A percentile compares a stretch with the other conserved stretches of the same genome.
These are phyloP conservation scores for Brotula barbata DNA, from an alignment of 2,797 vertebrate genomes.

Conservation along the genomic window DNA sequence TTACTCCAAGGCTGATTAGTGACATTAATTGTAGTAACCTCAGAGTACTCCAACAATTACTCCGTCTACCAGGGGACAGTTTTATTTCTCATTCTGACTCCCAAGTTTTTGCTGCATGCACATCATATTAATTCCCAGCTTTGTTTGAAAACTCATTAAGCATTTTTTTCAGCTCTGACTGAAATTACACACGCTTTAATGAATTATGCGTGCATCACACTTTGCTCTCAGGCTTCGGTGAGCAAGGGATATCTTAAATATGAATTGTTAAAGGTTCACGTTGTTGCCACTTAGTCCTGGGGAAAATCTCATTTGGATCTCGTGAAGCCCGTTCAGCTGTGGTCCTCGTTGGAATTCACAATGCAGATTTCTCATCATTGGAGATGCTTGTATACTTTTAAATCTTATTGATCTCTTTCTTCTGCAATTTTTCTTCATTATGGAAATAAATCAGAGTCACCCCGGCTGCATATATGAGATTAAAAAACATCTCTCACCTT, in stretches of 20 bases:
- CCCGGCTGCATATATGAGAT: constrained; percentile 72
- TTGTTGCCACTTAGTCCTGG: constrained; percentile 50
- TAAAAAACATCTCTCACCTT: constrained; percentile 73
- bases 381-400: constrained; percentile 63
- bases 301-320: constrained; percentile 66
- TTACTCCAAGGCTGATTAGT: constrained; percentile 17
- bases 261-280: constrained; percentile 64
- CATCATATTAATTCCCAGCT: constrained; percentile 52
- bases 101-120: constrained; percentile 36
- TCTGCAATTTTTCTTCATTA: constrained; percentile 79
- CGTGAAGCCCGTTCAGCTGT: constrained; percentile 41
- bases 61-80: constrained; percentile 28
- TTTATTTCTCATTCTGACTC: constrained; percentile 41
- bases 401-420: constrained; percentile 74
- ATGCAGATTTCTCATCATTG: constrained; percentile 70
- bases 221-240: constrained; percentile 58
- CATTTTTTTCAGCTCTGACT: constrained; percentile 41
- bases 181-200: constrained; percentile 54
- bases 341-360: constrained; percentile 60
- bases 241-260: constrained; percentile 58
- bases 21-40: constrained; percentile 27
- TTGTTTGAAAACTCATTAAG: constrained; percentile 60
- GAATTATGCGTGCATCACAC: constrained; percentile 56
- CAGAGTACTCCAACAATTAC: constrained; percentile 30
- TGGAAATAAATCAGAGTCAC: constrained; percentile 76